Evolutionary conservation across 2,113 vertebrate species (phyloP).

Genomic region (Tachycineta bicolor): DNA sequence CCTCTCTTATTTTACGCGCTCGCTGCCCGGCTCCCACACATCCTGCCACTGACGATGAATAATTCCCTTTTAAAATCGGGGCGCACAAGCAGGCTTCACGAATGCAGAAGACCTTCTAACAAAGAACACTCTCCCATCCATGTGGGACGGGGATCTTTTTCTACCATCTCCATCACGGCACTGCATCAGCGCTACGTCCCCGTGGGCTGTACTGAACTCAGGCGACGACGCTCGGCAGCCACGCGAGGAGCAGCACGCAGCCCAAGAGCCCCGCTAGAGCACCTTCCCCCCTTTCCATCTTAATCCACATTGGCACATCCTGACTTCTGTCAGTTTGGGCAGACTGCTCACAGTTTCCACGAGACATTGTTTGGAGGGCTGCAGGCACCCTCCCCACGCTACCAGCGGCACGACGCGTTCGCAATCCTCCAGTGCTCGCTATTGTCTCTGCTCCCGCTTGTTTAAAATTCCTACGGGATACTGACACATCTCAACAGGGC

Average conservation of each 20-base stretch:
- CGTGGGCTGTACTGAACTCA: background rate
- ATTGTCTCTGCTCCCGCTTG: constrained; percentile 33
- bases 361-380: background rate
- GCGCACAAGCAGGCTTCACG: background rate
- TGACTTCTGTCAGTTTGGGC: background rate
- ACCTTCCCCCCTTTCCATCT: background rate
- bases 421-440: background rate
- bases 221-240: background rate
- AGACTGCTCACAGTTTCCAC: background rate
- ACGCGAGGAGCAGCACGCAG: rapidly evolving
- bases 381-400: background rate
- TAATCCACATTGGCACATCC: background rate
- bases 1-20: background rate
- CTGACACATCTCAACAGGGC: constrained; percentile 3
- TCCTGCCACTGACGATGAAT: background rate
- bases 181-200: background rate
- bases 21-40: background rate
- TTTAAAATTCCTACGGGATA: constrained; percentile 35
- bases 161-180: background rate
- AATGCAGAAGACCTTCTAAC: background rate
- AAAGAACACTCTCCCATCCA: background rate
- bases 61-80: background rate
- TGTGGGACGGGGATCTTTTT: background rate
- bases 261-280: background rate
- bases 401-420: background rate